Evolutionary conservation across 2,888 invertebrate genomes (phyloP).

Genomic region (Leucophora obtusa): DNA sequence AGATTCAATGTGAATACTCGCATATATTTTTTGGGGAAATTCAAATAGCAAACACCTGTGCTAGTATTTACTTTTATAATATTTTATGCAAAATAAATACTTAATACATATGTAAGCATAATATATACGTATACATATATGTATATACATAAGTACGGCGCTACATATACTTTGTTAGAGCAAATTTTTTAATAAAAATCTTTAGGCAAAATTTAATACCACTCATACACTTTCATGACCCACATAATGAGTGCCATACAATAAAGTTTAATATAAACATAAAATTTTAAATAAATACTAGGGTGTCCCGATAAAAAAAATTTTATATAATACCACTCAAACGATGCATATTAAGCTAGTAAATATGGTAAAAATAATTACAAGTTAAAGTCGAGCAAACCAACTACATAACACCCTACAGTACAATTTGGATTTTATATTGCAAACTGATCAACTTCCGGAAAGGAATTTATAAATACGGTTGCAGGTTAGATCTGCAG

Average conservation of each 20-base stretch:
- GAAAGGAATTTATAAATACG: no score
- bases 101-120: slow-evolving; percentile 4
- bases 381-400: no score
- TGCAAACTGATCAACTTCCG: no score
- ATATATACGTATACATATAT: background rate
- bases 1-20: slow-evolving; percentile 1
- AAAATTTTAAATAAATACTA: background rate
- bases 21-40: slow-evolving; percentile 2
- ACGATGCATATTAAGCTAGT: no score
- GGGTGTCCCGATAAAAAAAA: no score
- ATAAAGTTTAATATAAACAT: slow-evolving; percentile 8
- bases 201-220: background rate
- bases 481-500: no score
- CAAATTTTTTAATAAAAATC: slow-evolving; percentile 40
- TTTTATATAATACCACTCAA: no score
- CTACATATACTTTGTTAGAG: background rate
- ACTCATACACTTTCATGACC: slow-evolving; percentile 36
- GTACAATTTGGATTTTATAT: no score
- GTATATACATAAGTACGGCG: background rate
- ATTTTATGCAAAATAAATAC: slow-evolving; percentile 42
- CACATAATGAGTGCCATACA: slow-evolving; percentile 23
- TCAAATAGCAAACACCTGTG: slow-evolving; percentile 44
- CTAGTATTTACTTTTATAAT: slow-evolving; percentile 1
- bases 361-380: no score
- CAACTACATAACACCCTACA: no score